These are phyloP conservation scores for Sarcophaga rosellei DNA, from an alignment of 2,888 invertebrate genomes.

Conservation along the genomic window DNA sequence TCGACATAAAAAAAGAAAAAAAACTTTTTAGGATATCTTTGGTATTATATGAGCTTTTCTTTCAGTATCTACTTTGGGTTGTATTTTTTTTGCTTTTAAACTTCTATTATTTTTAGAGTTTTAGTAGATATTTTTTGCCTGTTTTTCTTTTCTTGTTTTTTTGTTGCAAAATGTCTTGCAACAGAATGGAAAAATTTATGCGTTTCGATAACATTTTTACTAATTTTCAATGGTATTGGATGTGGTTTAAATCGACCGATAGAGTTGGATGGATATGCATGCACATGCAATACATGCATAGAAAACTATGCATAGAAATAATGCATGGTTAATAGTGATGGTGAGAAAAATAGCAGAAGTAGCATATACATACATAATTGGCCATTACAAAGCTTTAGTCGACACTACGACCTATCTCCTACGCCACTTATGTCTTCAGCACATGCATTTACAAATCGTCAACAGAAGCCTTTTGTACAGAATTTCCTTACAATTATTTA, in stretches of 20 bases:
- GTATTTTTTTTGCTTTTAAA: background rate
- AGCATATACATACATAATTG: no score
- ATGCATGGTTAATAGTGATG: constrained; percentile 30
- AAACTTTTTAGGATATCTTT: background rate
- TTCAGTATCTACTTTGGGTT: constrained; percentile 16
- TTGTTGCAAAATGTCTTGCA: constrained; percentile 23
- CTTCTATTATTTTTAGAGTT: constrained; percentile 25
- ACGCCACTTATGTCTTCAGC: no score
- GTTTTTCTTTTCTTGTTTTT: constrained; percentile 12
- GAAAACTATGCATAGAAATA: constrained; percentile 6
- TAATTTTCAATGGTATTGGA: constrained; percentile 59
- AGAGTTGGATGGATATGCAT: constrained; percentile 5
- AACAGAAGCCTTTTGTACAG: no score
- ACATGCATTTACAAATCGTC: no score
- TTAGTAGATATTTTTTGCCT: background rate
- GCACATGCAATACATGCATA: background rate
- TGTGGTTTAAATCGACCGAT: constrained; percentile 57
- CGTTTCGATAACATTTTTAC: constrained; percentile 64
- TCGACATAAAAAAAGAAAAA: background rate
- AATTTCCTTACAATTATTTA: no score
- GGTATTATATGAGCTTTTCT: constrained; percentile 31
- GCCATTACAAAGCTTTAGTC: no score
- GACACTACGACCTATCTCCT: no score
- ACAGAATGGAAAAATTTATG: constrained; percentile 65
- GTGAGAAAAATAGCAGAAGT: constrained; percentile 14